Evolutionary conservation across 2,888 invertebrate genomes (phyloP).

Genomic region (Ashinkailepas kermadecensis): DNA sequence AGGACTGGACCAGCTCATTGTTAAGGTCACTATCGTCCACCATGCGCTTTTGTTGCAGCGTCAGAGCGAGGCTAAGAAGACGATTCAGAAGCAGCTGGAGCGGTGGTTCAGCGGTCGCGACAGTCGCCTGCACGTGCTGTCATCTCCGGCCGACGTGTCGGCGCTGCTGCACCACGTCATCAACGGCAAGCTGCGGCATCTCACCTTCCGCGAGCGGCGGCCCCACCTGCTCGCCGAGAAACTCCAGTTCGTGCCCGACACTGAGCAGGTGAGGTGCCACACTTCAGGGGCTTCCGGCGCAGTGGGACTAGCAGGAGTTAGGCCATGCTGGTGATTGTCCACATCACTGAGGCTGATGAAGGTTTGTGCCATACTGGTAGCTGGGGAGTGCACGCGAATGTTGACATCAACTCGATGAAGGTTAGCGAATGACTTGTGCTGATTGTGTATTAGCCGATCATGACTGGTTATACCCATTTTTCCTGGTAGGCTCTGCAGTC

Average conservation of each 20-base stretch:
- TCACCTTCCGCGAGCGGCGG: slow-evolving; percentile 68
- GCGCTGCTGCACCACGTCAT: background rate
- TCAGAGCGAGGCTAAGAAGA: slow-evolving; percentile 2
- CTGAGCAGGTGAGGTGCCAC: slow-evolving; percentile 41
- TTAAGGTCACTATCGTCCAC: too few relatives aligned
- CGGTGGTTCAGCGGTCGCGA: background rate
- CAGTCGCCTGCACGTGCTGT: background rate
- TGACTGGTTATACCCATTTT: too few relatives aligned
- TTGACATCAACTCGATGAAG: too few relatives aligned
- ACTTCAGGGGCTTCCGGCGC: background rate
- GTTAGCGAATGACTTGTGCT: too few relatives aligned
- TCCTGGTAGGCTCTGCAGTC: too few relatives aligned
- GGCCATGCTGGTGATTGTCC: background rate
- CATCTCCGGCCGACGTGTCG: background rate
- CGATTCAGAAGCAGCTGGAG: slow-evolving; percentile 62
- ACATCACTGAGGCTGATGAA: too few relatives aligned
- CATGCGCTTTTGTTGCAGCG: background rate
- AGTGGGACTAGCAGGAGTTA: background rate
- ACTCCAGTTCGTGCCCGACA: slow-evolving; percentile 54
- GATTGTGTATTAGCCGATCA: too few relatives aligned
- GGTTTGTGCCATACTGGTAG: too few relatives aligned
- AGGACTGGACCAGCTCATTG: too few relatives aligned
- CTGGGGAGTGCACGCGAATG: too few relatives aligned
- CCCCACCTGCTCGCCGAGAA: slow-evolving; percentile 78
- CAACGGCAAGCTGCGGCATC: slow-evolving; percentile 55